Evolutionary conservation across 2,797 vertebrate genomes (phyloP), one percentile per base, ranked within the genome.

Genomic region (Sebastes oblongus): DNA sequence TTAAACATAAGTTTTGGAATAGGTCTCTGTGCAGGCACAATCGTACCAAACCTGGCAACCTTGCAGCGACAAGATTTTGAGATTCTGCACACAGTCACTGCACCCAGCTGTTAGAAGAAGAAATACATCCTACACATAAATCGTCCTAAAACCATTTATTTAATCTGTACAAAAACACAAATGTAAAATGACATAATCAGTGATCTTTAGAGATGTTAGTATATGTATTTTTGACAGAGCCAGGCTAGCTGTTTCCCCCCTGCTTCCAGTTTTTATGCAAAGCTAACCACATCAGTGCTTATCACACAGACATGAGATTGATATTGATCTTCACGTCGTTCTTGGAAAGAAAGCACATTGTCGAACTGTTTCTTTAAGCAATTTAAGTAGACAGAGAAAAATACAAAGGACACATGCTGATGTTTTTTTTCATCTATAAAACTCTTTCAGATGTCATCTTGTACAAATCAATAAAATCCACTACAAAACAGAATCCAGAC

Each of bases 321-420:
- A 16, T n/a, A 1, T n/a, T 3, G 3, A 52, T 42, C 11, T 25
- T 58, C 5, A 18, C n/a, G 2, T 42, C 56, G 20, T 56, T 74
- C 59, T 73, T n/a, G 12, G 7, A 56, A 70, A 50, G 25, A 74
- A 75, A 64, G n/a, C 11, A 46, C 71, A 25, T n/a, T 16, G 59
- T 14, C 78, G 77, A 88, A 80, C 75, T 70, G 64, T 68, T 86
- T 83, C 78, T 84, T 86, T 59, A 16, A 16, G 24, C 4, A 27
- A 9, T 66, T 72, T 29, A 27, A 29, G 4, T n/a, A 42, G 11
- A 71, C 32, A 81, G 18, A 80, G 60, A 32, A 52, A 75, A 56
- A 56, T 16, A 66, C 22, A 68, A 60, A 82, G 32, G 50, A 75
- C 55, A 70, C 74, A 77, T 69, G 69, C 79, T 42, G 39, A 58